Base-by-base conservation (phyloP, 2,797 vertebrate genomes). In the Coilia nasus region DNA sequence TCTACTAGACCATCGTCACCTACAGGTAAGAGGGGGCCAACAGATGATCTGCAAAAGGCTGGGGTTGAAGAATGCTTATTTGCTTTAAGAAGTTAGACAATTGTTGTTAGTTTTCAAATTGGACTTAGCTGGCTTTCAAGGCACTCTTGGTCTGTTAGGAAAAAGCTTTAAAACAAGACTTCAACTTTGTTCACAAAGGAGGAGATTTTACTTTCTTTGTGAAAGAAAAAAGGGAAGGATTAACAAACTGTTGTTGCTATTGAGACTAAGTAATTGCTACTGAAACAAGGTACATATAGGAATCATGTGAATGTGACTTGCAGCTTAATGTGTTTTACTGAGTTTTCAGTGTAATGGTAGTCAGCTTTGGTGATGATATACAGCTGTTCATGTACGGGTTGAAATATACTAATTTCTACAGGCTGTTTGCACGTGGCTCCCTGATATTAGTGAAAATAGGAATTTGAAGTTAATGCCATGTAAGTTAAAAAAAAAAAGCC, bases 11-110 rank as follows among this genome's bases (percentile, higher is more conserved):
- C 89, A 83, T 67, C 86, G 92, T 90, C 93, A 94, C 92, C 89
- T 91, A 91, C 93, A 96, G 96, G 96, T 96, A 96, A 95, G 95
- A 83, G 60, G 60, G 15, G 28, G n/a, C 17, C 23, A 54, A 19
- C 2, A 9, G 15, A 17, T 21, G 0, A 44, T 5, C 10, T 41
- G 35, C 35, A 41, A 54, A 81, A n/a, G 23, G 23, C 46, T 14
- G 78, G 14, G 19, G 81, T n/a, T 60, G 41, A n/a, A n/a, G 5
- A 41, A 2, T 41, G 35, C 5, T 41, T 2, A 41, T 5, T 41
- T 41, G 5, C 35, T 41, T 41, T 41, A 41, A 41, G 47, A 54
- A 56, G 17, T 41, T 14, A n/a, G 57, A 21, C 25, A 57, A 14
- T 25, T 44, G 21, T 44, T 71, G 25, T 35, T 35, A 71, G 67